Conservation (phyloP, 2,888 invertebrate species). For the Dendrolimus houi region DNA sequence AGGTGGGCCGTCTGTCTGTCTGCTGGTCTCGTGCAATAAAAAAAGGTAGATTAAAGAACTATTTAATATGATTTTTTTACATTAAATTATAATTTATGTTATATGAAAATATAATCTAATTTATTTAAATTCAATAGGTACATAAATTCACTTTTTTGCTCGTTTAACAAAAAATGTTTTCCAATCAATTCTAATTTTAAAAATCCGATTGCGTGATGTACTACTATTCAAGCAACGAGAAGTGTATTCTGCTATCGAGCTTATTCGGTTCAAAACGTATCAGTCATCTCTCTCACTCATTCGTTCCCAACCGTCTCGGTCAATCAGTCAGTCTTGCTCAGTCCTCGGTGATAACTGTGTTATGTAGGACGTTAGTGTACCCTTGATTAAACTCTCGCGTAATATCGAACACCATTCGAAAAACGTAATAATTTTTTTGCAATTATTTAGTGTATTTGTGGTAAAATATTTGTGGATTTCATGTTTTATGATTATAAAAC, state of each 20-base stretch:
- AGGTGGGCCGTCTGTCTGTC: too few relatives aligned
- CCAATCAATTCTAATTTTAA: constrained; percentile 1
- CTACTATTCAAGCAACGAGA: background rate
- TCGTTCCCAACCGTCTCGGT: constrained; percentile 46
- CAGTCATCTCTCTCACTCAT: constrained; percentile 34
- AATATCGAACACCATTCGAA: constrained; percentile 33
- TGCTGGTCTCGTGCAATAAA: too few relatives aligned
- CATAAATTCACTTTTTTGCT: too few relatives aligned
- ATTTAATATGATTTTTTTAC: too few relatives aligned
- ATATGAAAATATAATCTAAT: too few relatives aligned
- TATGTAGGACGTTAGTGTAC: constrained; percentile 27
- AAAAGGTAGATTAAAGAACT: too few relatives aligned
- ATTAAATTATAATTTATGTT: too few relatives aligned
- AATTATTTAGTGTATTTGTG: background rate
- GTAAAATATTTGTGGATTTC: constrained; percentile 16
- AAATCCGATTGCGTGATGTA: constrained; percentile 8
- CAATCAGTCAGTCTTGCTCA: constrained; percentile 13
- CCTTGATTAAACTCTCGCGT: constrained; percentile 37
- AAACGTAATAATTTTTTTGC: background rate
- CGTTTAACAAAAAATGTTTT: constrained; percentile 5
- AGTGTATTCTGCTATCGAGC: background rate
- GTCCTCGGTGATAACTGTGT: constrained; percentile 59
- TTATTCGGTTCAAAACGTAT: background rate
- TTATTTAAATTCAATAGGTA: too few relatives aligned
- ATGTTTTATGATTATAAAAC: constrained; percentile 7